Percentiles rank a stretch among this genome's conserved stretches.
phyloP scores from a whole-genome alignment of 2,888 invertebrate species.

The Lampropteryx suffumata region DNA sequence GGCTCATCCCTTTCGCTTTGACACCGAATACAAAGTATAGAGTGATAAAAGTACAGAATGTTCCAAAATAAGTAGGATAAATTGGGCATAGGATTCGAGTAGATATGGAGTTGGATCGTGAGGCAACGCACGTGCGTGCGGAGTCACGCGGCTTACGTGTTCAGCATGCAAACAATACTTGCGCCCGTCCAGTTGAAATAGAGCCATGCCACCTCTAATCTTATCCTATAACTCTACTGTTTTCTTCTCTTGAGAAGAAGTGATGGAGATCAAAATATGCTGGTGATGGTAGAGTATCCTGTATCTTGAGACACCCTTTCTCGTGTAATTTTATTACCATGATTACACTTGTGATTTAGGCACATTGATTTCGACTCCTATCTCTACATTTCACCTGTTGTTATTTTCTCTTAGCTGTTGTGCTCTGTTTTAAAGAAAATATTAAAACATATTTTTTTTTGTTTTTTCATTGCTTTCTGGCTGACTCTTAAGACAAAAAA shows the following conservation, averaged over 20 bases:
- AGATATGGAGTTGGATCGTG: slow-evolving; percentile 52
- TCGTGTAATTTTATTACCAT: slow-evolving; percentile 35
- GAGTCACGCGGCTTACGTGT: slow-evolving; percentile 64
- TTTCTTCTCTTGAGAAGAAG: slow-evolving; percentile 16
- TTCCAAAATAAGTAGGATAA: slow-evolving; percentile 61
- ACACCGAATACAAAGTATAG: slow-evolving; percentile 44
- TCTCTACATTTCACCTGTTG: slow-evolving; percentile 18
- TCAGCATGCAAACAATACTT: slow-evolving; percentile 47
- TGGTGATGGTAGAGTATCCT: slow-evolving; percentile 45
- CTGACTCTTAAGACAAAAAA: too few relatives aligned
- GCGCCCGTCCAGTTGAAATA: slow-evolving; percentile 48
- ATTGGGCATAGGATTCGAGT: slow-evolving; percentile 61
- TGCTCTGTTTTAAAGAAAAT: too few relatives aligned
- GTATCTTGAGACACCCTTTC: slow-evolving; percentile 46
- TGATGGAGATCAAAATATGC: slow-evolving; percentile 36
- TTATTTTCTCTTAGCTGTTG: slow-evolving; percentile 6
- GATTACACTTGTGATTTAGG: slow-evolving; percentile 27
- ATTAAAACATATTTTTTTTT: neutral
- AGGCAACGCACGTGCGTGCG: slow-evolving; percentile 61
- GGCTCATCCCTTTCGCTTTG: slow-evolving; percentile 42
- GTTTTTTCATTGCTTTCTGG: too few relatives aligned
- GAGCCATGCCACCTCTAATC: slow-evolving; percentile 38
- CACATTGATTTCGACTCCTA: slow-evolving; percentile 27
- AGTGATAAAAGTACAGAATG: slow-evolving; percentile 52
- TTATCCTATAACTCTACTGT: slow-evolving; percentile 21